Conservation (phyloP, 2,113 vertebrate genomes). For the Lophura nycthemera region DNA sequence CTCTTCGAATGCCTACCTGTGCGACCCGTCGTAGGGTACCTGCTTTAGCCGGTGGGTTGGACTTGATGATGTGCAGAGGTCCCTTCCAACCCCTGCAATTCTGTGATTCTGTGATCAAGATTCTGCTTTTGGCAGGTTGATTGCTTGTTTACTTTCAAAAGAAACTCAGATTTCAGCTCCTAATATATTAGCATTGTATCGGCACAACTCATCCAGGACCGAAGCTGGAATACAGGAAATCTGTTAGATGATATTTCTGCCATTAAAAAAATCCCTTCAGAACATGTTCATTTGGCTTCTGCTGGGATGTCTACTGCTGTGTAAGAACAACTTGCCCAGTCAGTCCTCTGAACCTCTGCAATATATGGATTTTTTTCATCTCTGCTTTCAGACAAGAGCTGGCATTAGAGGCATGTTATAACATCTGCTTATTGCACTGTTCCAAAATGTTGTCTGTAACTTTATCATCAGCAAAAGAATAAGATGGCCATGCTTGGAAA, state of each 20-base stretch:
- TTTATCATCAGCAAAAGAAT: neutral
- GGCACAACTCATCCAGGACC: neutral
- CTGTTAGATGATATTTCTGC: neutral
- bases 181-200: neutral
- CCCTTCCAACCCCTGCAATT: too few relatives aligned
- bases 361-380: neutral
- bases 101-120: neutral
- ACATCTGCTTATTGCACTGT: neutral
- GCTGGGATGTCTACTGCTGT: neutral
- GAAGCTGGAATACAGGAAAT: neutral
- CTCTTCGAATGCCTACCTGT: too few relatives aligned
- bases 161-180: neutral
- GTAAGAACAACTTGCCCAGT: neutral
- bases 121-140: neutral
- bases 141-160: neutral
- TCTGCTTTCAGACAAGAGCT: neutral
- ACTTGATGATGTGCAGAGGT: too few relatives aligned
- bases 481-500: neutral
- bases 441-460: neutral
- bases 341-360: neutral
- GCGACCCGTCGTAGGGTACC: too few relatives aligned
- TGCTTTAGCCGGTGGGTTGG: too few relatives aligned
- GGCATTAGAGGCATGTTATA: neutral
- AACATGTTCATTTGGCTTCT: neutral
- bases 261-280: neutral